Evolutionary conservation across 2,888 invertebrate genomes (phyloP).

Genomic region (Aromia moschata): DNA sequence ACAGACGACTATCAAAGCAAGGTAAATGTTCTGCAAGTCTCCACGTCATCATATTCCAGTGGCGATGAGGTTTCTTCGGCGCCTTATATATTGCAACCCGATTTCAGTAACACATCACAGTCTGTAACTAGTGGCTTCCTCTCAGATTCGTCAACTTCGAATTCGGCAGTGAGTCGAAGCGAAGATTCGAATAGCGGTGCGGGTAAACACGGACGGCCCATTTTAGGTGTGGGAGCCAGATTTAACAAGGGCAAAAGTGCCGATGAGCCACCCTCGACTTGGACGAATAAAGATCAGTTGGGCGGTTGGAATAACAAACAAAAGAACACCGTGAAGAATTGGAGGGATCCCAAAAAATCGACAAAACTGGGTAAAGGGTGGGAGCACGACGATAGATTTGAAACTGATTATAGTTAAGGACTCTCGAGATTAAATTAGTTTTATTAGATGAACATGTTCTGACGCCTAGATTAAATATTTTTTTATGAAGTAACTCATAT

Average conservation of each 20-base stretch:
- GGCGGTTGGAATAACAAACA: conserved; percentile 34
- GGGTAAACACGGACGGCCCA: conserved; percentile 53
- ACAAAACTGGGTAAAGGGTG: conserved; percentile 51
- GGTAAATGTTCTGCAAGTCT: conserved; percentile 57
- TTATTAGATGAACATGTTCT: too few relatives aligned
- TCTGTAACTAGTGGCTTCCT: conserved; percentile 31
- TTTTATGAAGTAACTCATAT: too few relatives aligned
- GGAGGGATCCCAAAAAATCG: conserved; percentile 37
- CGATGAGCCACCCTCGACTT: conserved; percentile 38
- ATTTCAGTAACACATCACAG: conserved; percentile 24
- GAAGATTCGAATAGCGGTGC: conserved; percentile 17
- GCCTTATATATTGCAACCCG: conserved; percentile 19
- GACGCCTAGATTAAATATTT: too few relatives aligned
- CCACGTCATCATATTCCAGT: conserved; percentile 41
- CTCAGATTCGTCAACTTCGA: conserved; percentile 37
- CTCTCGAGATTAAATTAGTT: too few relatives aligned
- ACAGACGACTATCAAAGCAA: conserved; percentile 56
- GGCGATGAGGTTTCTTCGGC: conserved; percentile 24
- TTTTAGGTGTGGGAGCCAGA: conserved; percentile 57
- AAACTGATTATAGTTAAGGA: conserved; percentile 57
- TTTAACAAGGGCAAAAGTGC: conserved; percentile 47
- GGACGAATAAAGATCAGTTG: conserved; percentile 40
- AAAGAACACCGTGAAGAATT: conserved; percentile 36
- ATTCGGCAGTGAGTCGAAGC: conserved; percentile 19
- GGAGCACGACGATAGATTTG: conserved; percentile 61